Evolutionary conservation across 2,113 vertebrate species (phyloP).

Genomic region (Chloropsis cyanopogon): DNA sequence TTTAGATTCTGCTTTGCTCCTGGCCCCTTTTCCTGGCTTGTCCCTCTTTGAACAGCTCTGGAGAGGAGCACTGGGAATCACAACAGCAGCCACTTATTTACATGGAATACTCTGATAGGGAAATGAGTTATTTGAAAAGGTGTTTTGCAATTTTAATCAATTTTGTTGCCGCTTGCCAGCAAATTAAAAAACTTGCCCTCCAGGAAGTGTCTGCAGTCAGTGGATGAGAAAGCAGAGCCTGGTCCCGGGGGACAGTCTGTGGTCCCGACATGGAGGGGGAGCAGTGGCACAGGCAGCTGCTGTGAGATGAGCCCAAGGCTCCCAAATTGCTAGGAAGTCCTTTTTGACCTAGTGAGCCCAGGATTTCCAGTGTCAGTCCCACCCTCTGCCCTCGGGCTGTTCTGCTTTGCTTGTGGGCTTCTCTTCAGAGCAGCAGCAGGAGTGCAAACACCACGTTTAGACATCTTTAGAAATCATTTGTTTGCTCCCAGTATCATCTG

Average conservation of each 20-base stretch:
- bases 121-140: slow-evolving; percentile 9
- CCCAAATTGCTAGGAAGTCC: background rate
- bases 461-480: background rate
- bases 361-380: background rate
- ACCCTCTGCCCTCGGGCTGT: background rate
- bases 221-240: background rate
- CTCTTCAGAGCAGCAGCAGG: background rate
- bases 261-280: background rate
- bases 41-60: background rate
- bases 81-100: background rate
- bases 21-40: background rate
- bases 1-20: background rate
- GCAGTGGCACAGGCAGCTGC: background rate
- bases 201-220: background rate
- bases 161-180: background rate
- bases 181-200: slow-evolving; percentile 60
- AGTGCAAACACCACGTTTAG: background rate
- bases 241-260: accelerated
- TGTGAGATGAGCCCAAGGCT: background rate
- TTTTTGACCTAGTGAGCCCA: background rate
- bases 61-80: background rate
- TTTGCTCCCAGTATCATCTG: background rate
- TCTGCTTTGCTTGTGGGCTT: background rate
- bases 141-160: slow-evolving; percentile 60
- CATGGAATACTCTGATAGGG: background rate